Base-by-base conservation (phyloP, 1,140 invertebrate genomes). In the Polyergus mexicanus region DNA sequence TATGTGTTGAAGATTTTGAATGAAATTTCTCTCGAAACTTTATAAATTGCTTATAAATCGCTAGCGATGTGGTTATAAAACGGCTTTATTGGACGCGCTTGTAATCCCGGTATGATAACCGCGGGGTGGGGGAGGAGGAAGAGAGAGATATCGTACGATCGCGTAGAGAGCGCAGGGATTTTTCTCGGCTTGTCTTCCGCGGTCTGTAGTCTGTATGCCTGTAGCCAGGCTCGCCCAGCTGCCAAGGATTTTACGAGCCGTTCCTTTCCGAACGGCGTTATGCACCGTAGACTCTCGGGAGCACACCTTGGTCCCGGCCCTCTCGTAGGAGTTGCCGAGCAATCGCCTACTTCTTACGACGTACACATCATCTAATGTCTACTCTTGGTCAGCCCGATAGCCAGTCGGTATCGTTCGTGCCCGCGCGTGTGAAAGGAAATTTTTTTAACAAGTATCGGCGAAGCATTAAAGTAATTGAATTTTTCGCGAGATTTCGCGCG, bases 261-360 rank as follows among this genome's bases (percentile, higher is more conserved):
- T 86, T 75, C 77, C 54, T 80, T 76, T 86, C 84, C 84, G 75
- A 84, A 86, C 78, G 51, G 85, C 85, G 78, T 86, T 86, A 86
- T 86, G 78, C 78, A 86, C 51, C 78, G 69, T 58, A 65, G 75
- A 85, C 16, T 85, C 75, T 80, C 63, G 54, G 25, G 75, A 84
- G 71, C 81, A 25, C 69, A 60, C 80, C 75, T 78, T 28, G 41
- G 47, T 86, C 87, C 81, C 83, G 63, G 75, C 76, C 62, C 63
- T 80, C 81, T 69, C 71, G 68, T 91, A 91, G 87, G 56, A 86
- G 84, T 81, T 86, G 58, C 63, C 76, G 54, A 86, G 75, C 84
- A 71, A 86, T 86, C 84, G 81, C 84, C 84, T 81, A 86, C 84
- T 86, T 86, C 84, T 86, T 81, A 69, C 58, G 28, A 60, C 85